A percentile compares a stretch with the other conserved stretches of the same genome.
Conservation (phyloP, 2,797 vertebrate genomes). For the Lophotriccus pileatus region DNA sequence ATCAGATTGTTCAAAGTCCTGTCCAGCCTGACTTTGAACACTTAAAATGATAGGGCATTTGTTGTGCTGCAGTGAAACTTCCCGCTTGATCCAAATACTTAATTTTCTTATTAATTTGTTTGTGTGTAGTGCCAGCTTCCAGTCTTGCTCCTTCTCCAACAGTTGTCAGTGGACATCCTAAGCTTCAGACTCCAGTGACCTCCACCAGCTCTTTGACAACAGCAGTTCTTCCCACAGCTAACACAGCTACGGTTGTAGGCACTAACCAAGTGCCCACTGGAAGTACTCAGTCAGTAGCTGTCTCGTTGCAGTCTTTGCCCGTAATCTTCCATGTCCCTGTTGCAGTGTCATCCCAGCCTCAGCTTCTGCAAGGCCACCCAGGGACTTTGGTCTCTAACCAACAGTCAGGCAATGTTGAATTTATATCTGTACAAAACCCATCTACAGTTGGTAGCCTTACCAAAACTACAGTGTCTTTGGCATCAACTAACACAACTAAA, state of each 20-base stretch:
- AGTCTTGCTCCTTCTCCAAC: slow-evolving; percentile 64
- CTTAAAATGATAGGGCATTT: background rate
- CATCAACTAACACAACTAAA: slow-evolving; percentile 74
- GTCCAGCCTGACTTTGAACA: background rate
- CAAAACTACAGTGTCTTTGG: slow-evolving; percentile 77
- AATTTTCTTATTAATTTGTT: background rate
- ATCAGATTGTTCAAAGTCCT: background rate
- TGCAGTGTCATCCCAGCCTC: slow-evolving; percentile 80
- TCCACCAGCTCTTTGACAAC: slow-evolving; percentile 73
- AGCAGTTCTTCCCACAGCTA: slow-evolving; percentile 76
- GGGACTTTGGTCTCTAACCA: slow-evolving; percentile 81
- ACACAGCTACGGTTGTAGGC: slow-evolving; percentile 80
- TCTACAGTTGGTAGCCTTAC: slow-evolving; percentile 75
- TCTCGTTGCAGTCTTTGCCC: slow-evolving; percentile 81
- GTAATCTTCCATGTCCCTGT: slow-evolving; percentile 82
- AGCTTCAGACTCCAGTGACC: slow-evolving; percentile 72
- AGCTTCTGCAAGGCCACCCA: slow-evolving; percentile 78
- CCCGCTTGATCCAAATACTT: background rate
- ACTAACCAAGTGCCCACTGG: slow-evolving; percentile 80
- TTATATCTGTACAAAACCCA: slow-evolving; percentile 80
- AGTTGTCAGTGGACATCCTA: slow-evolving; percentile 70
- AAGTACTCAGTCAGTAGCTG: slow-evolving; percentile 81
- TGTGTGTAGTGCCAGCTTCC: slow-evolving; percentile 66
- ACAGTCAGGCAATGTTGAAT: slow-evolving; percentile 78
- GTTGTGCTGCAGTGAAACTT: background rate